Evolutionary conservation across 2,797 vertebrate species (phyloP), one percentile per base, ranked within the genome.

Genomic region (Coracias cyanogaster): DNA sequence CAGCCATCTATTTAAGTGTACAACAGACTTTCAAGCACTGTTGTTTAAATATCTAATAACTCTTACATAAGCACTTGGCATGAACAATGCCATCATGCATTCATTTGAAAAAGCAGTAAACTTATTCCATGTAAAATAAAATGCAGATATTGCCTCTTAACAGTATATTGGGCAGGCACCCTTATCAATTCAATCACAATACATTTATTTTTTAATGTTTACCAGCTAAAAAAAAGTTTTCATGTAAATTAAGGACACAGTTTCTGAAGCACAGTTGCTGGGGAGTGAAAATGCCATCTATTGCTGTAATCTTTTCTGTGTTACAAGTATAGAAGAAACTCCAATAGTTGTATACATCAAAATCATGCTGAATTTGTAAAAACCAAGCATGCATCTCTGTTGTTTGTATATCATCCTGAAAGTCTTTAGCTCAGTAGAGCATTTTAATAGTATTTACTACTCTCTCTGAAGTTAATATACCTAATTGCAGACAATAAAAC

Each of bases 31-130:
- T 73, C 87, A 80, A 81, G 73, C 49, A 21, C 55, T 5, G 11
- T 71, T 60, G 86, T 82, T 96, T 94, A 93, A 96, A 94, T 95
- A 88, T 71, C 94, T 94, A 89, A 94, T 96, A 92, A 93, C 79
- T 77, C 80, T 95, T 94, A 90, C 43, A 7, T 93, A 94, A 96
- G 83, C 55, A 46, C 58, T 80, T 89, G 85, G 57, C 76, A 66
- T 76, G 93, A 92, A 88, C 8, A 33, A 55, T 33, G 35, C 60
- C 45, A 41, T 87, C 86, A 18, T 1, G 4, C 65, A 52, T 85
- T 79, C 79, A 6, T 79, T 80, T 82, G 49, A 71, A 76, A 93
- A 81, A 85, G 37, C 51, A 85, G 94, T 57, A 86, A 88, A 91
- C 52, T 78, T 71, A 81, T 45, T 73, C 41, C 31, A 14, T 2